Evolutionary conservation across 2,113 vertebrate genomes (phyloP), one percentile per base, ranked within the genome.

Genomic region (Electrona antarctica): DNA sequence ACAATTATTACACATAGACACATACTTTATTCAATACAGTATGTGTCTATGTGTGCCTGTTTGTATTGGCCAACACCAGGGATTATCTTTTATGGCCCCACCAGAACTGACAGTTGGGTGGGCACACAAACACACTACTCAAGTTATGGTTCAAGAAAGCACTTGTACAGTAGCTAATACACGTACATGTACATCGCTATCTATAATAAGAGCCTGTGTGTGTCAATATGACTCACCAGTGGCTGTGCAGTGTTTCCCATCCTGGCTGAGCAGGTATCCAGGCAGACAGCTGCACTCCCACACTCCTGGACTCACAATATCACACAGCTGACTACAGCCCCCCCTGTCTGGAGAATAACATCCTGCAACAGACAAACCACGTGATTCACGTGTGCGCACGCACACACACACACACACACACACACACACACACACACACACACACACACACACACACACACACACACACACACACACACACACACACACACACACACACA

Each of bases 291-390:
- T 82, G 82, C 97, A 98, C 60, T 94, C 87, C 97, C 96, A 97
- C 64, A 90, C 88, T 5, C 41, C 83, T 0, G 94, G 94, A 56
- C 85, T 89, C 67, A 92, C 71, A 13, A 88, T 81, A 51, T 88
- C 84, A 71, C 97, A 98, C 69, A 94, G 89, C 79, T 98, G 97
- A 85, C 96, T 96, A 80, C 97, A 98, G 2, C 95, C 96, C 10
- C 96, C 96, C 41, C 94, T 95, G 81, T 98, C 96, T 81, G 91
- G 88, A 41, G 95, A 95, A 0, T 90, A 93, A 72, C 96, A 99
- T 48, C 97, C 97, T 98, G 87, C 67, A 91, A 85, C 11, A 87
- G 6, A 12, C 6, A 83, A 10, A 60, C 49, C 61, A 51, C 4
- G 6, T n/a, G 48, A 49, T 69, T 10, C 6, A 10, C 49, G 8